Evolutionary conservation across 2,888 invertebrate species (phyloP), one percentile per base, ranked within the genome.

Genomic region (Rhopalosiphum nymphaeae): DNA sequence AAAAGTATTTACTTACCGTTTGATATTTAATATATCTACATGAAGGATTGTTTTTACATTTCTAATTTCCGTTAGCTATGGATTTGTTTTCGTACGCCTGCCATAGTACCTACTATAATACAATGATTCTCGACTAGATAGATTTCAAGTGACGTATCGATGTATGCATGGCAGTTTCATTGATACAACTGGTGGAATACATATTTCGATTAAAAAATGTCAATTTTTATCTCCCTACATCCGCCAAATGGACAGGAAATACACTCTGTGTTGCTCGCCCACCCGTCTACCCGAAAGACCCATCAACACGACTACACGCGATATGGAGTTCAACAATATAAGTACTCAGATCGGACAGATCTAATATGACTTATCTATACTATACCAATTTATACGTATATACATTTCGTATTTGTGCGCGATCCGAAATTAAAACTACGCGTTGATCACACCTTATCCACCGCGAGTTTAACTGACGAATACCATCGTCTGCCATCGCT

Each of bases 171-270:
- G 21, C 42, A 56, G 46, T 67, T 67, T 61, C 46, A 46, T 44
- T 29, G 25, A 61, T 90, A 46, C 16, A 46, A 21, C 9, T 67
- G 4, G 21, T 16, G 61, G 5, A 9, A 25, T 46, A 36, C 29
- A 90, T 21, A 53, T 90, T 46, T 90, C 89, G 89, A 90, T 90
- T 61, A 46, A 90, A 90, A 89, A 90, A 90, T 3, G 89, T 61
- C 89, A 61, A 46, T 90, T 90, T 90, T 90, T 57, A 57, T 42
- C 26, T 90, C 46, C n/a, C 61, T 46, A 61, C 46, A 46, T 61
- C 89, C 61, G 61, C 46, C 1, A 3, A 16, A 29, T 13, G 89
- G 25, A 89, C 89, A 56, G 89, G 44, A 89, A 89, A 89, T 44
- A 9, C 29, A 1, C 56, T 89, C 29, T 29, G 57, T 29, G 0